Base-by-base conservation (phyloP, 2,797 vertebrate genomes). In the Iguana delicatissima region DNA sequence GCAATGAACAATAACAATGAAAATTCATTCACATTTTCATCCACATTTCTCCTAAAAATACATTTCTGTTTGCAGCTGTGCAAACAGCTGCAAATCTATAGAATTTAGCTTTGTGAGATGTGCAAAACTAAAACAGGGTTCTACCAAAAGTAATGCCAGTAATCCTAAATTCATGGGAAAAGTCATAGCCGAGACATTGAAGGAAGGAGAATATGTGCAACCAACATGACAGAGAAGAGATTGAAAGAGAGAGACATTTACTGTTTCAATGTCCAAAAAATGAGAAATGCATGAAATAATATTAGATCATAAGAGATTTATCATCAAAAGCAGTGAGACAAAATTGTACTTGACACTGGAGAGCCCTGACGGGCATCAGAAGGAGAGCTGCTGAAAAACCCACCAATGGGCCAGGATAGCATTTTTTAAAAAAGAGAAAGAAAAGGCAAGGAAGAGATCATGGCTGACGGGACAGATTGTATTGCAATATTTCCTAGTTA, bases 361-460 rank as follows among this genome's bases (percentile, higher is more conserved):
- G 91, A 84, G 84, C 64, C 50, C 20, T 57, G 86, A 83, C 52
- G 0, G 0, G 67, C 92, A 90, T 59, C 90, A 90, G 90, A 87
- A 84, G 5, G 32, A 29, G 22, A 77, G 10, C 80, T 92, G 74
- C 84, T 93, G 86, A 91, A 26, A 57, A 90, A 79, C 74, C 82
- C 88, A 69, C 88, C 64, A 38, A 62, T 89, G 92, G 62, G 84
- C 90, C 88, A 64, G 76, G 79, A 91, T 80, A 32, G 83, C 80
- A 72, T 84, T 93, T 84, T 93, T 32, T 1, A 84, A 93, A 94
- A 64, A 64, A 87, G 90, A 91, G 55, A 86, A 91, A 90, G 52
- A 84, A 80, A 42, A 55, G 84, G n/a, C 24, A 83, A 90, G 4
- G 32, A 24, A 46, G 20, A 16, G 62, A 9, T 80, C 16, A 32